A percentile compares a stretch with the other conserved stretches of the same genome.
Evolutionary conservation across 1,140 invertebrate species (phyloP).

Genomic region (Tenebrio molitor): DNA sequence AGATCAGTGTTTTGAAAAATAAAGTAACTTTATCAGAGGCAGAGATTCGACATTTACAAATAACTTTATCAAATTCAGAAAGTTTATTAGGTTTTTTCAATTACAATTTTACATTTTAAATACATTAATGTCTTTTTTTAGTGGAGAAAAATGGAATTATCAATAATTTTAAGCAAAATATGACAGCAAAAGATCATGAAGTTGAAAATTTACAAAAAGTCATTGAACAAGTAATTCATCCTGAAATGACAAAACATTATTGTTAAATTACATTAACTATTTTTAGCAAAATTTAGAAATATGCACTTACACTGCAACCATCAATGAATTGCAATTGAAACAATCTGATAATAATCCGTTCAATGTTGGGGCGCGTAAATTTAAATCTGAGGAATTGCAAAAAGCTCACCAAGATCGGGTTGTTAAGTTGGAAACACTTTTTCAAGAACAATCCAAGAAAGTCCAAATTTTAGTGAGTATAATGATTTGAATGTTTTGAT

Average conservation of each 20-base stretch:
- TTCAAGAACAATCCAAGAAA: constrained; percentile 55
- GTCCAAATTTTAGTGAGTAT: constrained; percentile 51
- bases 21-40: constrained; percentile 57
- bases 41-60: constrained; percentile 57
- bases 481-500: background rate
- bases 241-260: background rate
- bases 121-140: constrained; percentile 34
- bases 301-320: constrained; percentile 52
- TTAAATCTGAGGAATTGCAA: constrained; percentile 57
- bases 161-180: constrained; percentile 47
- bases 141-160: constrained; percentile 57
- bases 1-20: constrained; percentile 58
- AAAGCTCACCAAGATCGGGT: constrained; percentile 56
- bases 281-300: constrained; percentile 53
- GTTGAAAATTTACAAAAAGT: constrained; percentile 50
- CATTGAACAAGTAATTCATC: constrained; percentile 53
- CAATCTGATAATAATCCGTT: constrained; percentile 56
- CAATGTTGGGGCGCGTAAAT: constrained; percentile 51
- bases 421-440: constrained; percentile 51
- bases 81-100: constrained; percentile 56
- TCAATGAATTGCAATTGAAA: constrained; percentile 57
- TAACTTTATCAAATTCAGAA: constrained; percentile 58
- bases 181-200: constrained; percentile 49
- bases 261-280: constrained; percentile 27
- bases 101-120: background rate